phyloP scores from a whole-genome alignment of 2,113 vertebrate species.

The Mastomys natalensis region DNA sequence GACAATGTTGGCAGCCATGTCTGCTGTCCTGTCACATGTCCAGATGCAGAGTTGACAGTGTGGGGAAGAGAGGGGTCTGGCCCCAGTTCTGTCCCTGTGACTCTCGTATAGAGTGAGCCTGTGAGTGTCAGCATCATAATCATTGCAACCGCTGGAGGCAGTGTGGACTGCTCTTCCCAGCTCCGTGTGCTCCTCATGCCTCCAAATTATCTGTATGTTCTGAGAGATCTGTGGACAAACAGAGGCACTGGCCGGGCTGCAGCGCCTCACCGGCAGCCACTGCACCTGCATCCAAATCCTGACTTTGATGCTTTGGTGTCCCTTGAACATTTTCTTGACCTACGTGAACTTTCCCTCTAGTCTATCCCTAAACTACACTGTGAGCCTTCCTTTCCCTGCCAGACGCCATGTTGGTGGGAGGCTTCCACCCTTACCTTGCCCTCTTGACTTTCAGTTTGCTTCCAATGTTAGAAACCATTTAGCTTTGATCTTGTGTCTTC shows the following conservation, averaged over 20 bases:
- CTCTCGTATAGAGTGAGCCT: not conserved
- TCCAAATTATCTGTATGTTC: not conserved
- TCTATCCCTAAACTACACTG: not conserved
- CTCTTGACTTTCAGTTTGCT: not conserved
- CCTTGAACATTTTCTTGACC: not conserved
- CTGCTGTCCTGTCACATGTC: not conserved
- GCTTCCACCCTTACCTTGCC: not conserved
- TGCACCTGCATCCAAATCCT: not conserved
- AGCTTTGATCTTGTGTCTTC: slow-evolving; percentile 41
- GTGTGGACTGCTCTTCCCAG: not conserved
- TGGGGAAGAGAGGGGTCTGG: not conserved
- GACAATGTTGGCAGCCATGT: not conserved
- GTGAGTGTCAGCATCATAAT: not conserved
- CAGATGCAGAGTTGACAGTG: not conserved
- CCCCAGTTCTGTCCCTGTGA: not conserved
- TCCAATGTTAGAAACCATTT: not conserved
- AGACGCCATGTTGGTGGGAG: not conserved
- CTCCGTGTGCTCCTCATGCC: not conserved
- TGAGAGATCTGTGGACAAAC: fast-evolving
- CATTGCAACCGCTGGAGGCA: not conserved
- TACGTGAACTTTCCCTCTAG: not conserved
- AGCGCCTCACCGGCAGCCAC: not conserved
- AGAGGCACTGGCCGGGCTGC: not conserved
- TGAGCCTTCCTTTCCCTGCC: not conserved
- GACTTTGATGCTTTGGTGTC: not conserved